Evolutionary conservation across 2,888 invertebrate genomes (phyloP), one percentile per base, ranked within the genome.

Genomic region (Lobophora halterata): DNA sequence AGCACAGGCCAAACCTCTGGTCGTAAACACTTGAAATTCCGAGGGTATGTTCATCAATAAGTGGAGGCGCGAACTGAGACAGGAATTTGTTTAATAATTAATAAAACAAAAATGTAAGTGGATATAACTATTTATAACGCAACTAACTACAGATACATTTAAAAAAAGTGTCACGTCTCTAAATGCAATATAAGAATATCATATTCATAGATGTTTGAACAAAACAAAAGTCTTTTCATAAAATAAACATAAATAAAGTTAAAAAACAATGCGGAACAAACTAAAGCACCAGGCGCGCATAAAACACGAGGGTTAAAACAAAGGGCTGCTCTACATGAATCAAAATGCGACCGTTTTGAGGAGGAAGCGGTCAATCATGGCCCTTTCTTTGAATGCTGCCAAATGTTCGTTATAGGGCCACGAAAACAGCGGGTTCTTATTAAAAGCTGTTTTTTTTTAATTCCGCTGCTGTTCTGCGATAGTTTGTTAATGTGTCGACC

Each of bases 321-420:
- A 41, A 41, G 46, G 46, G 41, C 52, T 49, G 46, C 41, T 35
- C 42, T 43, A 50, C 57, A 73, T 79, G 72, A 77, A 78, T 79
- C 76, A 79, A 71, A 76, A 70, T 52, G 68, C 65, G 72, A 70
- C 72, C 69, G 73, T 71, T 74, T 65, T 65, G 68, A 70, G 61
- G 66, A 82, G 83, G 83, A 82, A 83, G 61, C 79, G 76, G 80
- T 85, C 80, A 77, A 83, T 85, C 83, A 85, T 78, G 70, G 73
- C 74, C 74, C 76, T 75, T 76, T 72, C 65, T 65, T 66, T 64
- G 48, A 56, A 55, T 63, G 62, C 52, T 52, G 58, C 52, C 54
- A 46, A 54, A 48, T 45, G 55, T 45, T 50, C 43, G 52, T 49
- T 41, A 27, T 13, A 6, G 46, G 50, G 70, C 51, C 46, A 51